Conservation (phyloP, 2,113 vertebrate species). For the Peucedramus taeniatus region DNA sequence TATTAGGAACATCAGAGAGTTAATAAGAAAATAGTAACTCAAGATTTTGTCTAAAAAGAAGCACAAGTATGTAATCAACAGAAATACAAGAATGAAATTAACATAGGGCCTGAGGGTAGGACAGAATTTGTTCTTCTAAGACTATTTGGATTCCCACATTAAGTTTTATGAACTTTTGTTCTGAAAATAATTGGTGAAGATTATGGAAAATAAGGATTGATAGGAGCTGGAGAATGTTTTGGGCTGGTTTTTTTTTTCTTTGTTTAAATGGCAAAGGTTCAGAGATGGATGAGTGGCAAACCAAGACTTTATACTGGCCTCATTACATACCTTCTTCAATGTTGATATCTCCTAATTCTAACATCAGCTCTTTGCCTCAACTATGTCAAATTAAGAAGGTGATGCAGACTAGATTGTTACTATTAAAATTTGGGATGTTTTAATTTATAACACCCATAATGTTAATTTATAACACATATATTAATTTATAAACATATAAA, state of each 20-base stretch:
- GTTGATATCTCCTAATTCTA: background rate
- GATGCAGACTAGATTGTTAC: background rate
- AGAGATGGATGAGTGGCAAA: background rate
- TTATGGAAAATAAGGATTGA: background rate
- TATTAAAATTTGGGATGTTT: background rate
- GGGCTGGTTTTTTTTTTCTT: background rate
- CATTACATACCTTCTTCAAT: background rate
- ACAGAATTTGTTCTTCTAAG: background rate
- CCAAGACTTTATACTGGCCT: background rate
- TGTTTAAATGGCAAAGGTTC: background rate
- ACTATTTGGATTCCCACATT: background rate
- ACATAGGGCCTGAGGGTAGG: background rate
- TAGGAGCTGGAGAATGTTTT: background rate
- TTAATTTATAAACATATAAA: no score
- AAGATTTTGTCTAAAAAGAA: background rate
- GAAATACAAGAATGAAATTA: background rate
- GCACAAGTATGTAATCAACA: background rate
- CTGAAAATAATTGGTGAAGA: background rate
- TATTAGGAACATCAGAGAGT: background rate
- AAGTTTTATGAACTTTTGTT: background rate
- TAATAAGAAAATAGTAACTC: background rate
- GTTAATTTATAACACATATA: no score
- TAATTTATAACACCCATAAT: fast-evolving
- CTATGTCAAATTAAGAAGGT: background rate
- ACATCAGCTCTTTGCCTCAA: background rate